Percentiles rank a stretch among this genome's conserved stretches.
These are phyloP conservation scores for Oscheius sp. DNA, from an alignment of 2,888 invertebrate genomes.

Conservation along the genomic window DNA sequence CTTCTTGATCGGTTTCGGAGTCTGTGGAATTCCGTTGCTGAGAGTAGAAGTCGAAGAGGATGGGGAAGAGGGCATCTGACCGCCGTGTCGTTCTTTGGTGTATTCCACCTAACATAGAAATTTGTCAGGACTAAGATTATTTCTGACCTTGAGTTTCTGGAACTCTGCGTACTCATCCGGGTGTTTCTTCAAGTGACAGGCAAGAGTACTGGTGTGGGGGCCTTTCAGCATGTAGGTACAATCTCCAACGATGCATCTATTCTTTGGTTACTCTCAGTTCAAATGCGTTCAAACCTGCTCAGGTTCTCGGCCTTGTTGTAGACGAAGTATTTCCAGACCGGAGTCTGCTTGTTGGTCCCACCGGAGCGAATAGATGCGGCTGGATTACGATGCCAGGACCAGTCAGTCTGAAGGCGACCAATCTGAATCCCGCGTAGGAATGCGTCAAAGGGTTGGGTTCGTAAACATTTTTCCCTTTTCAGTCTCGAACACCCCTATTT, in stretches of 20 bases:
- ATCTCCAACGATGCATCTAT: constrained; percentile 70
- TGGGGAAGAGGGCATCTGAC: constrained; percentile 38
- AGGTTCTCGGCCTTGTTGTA: constrained; percentile 72
- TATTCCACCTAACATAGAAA: constrained; percentile 42
- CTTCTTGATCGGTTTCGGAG: constrained; percentile 29
- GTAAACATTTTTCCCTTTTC: not conserved
- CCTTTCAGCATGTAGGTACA: constrained; percentile 72
- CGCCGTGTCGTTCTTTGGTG: constrained; percentile 46
- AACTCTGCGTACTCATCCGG: constrained; percentile 70
- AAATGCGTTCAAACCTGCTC: constrained; percentile 53
- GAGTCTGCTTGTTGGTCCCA: constrained; percentile 73
- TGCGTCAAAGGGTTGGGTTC: not conserved
- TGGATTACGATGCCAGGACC: constrained; percentile 72
- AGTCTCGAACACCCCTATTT: not conserved
- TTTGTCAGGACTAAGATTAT: not conserved
- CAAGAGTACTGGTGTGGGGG: constrained; percentile 71
- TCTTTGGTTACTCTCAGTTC: not conserved
- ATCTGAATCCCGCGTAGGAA: constrained; percentile 26
- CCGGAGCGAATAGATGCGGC: constrained; percentile 72
- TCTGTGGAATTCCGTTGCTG: constrained; percentile 30
- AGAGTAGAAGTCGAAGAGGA: constrained; percentile 32
- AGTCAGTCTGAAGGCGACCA: constrained; percentile 58
- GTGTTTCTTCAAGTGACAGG: constrained; percentile 72
- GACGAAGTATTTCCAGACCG: constrained; percentile 73
- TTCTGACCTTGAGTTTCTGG: constrained; percentile 67